Conservation (phyloP, 2,797 vertebrate genomes). For the Buphagus erythrorhynchus region DNA sequence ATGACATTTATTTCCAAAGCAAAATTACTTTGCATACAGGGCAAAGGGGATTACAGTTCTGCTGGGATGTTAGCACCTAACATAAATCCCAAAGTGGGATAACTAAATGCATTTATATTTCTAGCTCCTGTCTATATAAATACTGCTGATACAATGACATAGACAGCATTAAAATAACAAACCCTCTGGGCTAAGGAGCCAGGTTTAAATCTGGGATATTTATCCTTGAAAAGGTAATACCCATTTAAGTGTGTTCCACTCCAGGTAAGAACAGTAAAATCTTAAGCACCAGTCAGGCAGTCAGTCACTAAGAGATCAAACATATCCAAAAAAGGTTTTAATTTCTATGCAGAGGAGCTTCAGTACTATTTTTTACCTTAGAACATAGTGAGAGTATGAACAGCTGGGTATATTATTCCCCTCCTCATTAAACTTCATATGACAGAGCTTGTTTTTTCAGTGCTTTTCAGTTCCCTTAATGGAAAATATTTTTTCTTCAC, state of each 20-base stretch:
- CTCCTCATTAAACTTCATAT: neutral
- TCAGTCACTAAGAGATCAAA: neutral
- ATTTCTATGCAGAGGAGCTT: neutral
- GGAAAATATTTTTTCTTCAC: neutral
- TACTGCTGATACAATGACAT: neutral
- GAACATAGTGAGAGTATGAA: neutral
- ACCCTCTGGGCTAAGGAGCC: neutral
- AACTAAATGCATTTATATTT: neutral
- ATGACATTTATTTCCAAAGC: neutral
- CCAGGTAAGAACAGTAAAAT: neutral
- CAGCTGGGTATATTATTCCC: neutral
- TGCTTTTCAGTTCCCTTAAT: neutral
- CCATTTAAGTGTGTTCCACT: neutral
- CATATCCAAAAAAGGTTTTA: neutral
- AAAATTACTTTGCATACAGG: neutral
- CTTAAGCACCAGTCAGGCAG: neutral
- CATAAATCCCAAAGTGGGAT: neutral
- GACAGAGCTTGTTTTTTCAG: neutral
- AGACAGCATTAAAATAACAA: neutral
- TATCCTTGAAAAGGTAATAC: neutral
- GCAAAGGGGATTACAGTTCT: neutral
- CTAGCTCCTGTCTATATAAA: neutral
- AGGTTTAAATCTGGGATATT: neutral
- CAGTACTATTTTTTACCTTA: neutral
- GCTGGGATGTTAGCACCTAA: neutral